These are phyloP conservation scores for Sterrhoptilus dennistouni DNA, from an alignment of 2,113 vertebrate species.

Conservation along the genomic window DNA sequence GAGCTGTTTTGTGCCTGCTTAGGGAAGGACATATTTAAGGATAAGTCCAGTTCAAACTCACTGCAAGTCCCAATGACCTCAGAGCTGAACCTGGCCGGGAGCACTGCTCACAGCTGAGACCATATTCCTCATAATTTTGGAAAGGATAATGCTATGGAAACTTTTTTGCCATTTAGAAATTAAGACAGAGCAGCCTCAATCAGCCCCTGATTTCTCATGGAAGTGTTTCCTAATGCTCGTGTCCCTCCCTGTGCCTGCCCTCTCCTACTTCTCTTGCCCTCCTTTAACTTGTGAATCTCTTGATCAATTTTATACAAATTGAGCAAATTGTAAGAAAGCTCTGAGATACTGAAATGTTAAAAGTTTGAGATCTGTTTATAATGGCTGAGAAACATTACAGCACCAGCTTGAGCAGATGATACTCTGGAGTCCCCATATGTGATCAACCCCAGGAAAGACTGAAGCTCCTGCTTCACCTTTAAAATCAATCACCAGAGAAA, in stretches of 20 bases:
- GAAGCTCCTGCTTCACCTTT: neutral
- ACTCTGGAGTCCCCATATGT: neutral
- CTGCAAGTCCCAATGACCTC: neutral
- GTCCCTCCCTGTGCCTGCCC: neutral
- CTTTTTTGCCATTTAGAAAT: neutral
- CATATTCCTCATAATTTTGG: neutral
- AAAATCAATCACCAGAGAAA: neutral
- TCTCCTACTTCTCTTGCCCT: neutral
- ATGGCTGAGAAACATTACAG: neutral
- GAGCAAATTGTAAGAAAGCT: neutral
- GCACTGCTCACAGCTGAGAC: neutral
- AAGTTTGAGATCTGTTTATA: neutral
- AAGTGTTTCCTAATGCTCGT: neutral
- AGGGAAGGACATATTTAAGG: neutral
- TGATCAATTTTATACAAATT: neutral
- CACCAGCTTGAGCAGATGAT: neutral
- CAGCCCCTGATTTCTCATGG: neutral
- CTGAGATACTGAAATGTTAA: neutral
- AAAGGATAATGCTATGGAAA: neutral
- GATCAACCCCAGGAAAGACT: neutral
- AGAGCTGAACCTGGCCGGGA: neutral
- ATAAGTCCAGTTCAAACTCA: neutral
- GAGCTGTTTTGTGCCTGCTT: neutral
- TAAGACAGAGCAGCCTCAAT: neutral
- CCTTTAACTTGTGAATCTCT: neutral